Conservation (phyloP, 1,140 invertebrate species). For the Sinonovacula constricta region DNA sequence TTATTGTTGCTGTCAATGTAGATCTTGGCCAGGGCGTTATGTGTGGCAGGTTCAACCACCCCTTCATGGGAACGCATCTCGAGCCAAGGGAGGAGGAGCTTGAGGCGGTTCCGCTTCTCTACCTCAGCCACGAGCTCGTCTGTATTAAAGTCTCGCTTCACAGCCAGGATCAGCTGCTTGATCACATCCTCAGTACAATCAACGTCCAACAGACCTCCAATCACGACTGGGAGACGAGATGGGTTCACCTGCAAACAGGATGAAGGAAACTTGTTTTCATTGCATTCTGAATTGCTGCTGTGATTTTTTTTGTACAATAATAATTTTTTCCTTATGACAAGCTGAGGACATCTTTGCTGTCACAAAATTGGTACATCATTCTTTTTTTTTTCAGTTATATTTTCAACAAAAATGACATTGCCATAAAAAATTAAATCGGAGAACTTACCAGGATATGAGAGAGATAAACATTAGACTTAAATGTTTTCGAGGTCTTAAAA, state of each 20-base stretch:
- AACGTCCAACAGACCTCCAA: constrained; percentile 98
- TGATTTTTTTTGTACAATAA: too few relatives aligned
- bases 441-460: too few relatives aligned
- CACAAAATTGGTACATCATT: too few relatives aligned
- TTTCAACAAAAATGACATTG: too few relatives aligned
- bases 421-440: too few relatives aligned
- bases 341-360: too few relatives aligned
- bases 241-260: constrained; percentile 91
- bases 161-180: constrained; percentile 98
- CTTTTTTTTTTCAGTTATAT: too few relatives aligned
- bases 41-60: constrained; percentile 97
- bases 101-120: constrained; percentile 95
- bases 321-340: too few relatives aligned
- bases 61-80: constrained; percentile 98
- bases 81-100: constrained; percentile 96
- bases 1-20: constrained; percentile 99
- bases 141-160: constrained; percentile 97
- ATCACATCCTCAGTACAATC: constrained; percentile 99
- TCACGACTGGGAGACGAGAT: constrained; percentile 96
- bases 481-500: too few relatives aligned
- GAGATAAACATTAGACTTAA: too few relatives aligned
- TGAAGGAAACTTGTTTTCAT: background rate
- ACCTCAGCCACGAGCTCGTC: constrained; percentile 99
- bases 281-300: too few relatives aligned
- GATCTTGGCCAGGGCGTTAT: constrained; percentile 99